These are phyloP conservation scores for Charadrius vociferus DNA, from an alignment of 2,113 vertebrate species.

Conservation along the genomic window DNA sequence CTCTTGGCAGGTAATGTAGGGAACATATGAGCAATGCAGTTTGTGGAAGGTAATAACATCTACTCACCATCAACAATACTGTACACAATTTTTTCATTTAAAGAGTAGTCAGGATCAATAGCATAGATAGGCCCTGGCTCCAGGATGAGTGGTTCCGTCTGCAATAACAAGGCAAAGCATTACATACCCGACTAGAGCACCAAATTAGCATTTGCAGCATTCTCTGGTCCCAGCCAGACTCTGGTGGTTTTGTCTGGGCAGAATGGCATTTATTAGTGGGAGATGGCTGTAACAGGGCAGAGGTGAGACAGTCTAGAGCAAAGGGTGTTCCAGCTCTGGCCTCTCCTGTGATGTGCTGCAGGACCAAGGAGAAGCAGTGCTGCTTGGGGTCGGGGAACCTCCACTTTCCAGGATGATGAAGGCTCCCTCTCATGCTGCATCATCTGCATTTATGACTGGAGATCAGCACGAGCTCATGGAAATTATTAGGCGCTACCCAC, in stretches of 20 bases:
- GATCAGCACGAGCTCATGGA: neutral
- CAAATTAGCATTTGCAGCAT: rapidly evolving
- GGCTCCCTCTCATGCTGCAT: neutral
- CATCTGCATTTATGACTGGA: no score
- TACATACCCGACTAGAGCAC: neutral
- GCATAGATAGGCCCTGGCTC: conserved; percentile 84
- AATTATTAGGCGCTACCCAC: neutral
- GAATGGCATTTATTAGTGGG: neutral
- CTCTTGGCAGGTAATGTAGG: neutral
- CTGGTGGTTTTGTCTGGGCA: neutral
- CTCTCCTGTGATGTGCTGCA: neutral
- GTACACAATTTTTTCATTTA: conserved; percentile 82
- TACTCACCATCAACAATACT: conserved; percentile 81
- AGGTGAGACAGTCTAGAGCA: neutral
- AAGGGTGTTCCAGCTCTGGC: neutral
- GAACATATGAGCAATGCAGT: rapidly evolving
- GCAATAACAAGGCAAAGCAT: neutral
- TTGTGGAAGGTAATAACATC: neutral
- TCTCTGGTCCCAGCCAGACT: neutral
- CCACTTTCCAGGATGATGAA: neutral
- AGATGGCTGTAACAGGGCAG: neutral
- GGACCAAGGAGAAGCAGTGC: neutral
- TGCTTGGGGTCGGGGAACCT: neutral
- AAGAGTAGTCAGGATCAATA: conserved; percentile 82
- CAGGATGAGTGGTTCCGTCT: conserved; percentile 76